phyloP scores from a whole-genome alignment of 1,140 invertebrate species.

The Penaeus chinensis region DNA sequence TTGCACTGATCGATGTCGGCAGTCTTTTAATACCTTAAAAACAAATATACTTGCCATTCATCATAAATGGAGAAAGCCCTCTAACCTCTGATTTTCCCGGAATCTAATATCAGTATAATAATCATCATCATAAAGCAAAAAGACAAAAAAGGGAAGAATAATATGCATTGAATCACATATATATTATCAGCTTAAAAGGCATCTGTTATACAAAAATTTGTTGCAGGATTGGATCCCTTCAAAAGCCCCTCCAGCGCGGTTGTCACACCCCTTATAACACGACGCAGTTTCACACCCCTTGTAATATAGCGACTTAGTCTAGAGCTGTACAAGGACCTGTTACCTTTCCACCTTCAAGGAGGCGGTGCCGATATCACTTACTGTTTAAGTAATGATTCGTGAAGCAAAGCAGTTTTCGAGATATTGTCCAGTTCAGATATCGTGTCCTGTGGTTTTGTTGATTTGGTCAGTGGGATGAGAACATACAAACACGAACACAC shows the following conservation, averaged over 20 bases:
- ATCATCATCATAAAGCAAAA: neutral
- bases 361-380: neutral
- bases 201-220: slow-evolving; percentile 5
- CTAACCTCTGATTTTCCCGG: slow-evolving; percentile 51
- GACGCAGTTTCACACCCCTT: slow-evolving; percentile 5
- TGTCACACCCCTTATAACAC: slow-evolving; percentile 11
- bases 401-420: too few relatives aligned
- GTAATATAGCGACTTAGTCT: neutral
- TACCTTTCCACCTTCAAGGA: slow-evolving; percentile 63
- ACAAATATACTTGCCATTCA: too few relatives aligned
- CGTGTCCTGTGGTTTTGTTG: too few relatives aligned
- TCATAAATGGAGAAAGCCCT: slow-evolving; percentile 44
- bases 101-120: slow-evolving; percentile 9
- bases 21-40: too few relatives aligned
- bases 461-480: neutral
- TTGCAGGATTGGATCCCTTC: slow-evolving; percentile 44
- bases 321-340: slow-evolving; percentile 24
- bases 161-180: neutral
- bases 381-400: too few relatives aligned
- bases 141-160: neutral
- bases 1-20: too few relatives aligned
- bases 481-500: neutral
- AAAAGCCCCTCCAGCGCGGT: neutral
- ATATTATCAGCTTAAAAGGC: slow-evolving; percentile 6
- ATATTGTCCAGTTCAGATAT: too few relatives aligned